Base-by-base conservation (phyloP, 2,888 invertebrate genomes). In the Labia minor region DNA sequence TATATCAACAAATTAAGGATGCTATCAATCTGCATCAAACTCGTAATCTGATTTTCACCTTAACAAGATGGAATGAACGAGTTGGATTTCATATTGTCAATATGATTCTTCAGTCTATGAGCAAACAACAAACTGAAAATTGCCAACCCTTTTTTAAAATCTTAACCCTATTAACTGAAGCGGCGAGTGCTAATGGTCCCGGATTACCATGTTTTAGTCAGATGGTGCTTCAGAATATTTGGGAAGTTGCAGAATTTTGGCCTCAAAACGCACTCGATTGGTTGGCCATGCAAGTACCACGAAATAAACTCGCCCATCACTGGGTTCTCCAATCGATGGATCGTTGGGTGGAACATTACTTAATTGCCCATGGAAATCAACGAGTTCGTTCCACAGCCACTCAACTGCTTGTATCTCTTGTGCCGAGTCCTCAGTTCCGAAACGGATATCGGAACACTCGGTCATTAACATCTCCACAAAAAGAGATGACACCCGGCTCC, bases 1-100 rank as follows among this genome's bases (percentile, higher is more conserved):
- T 96, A 70, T 92, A 92, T 78, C 95, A 95, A 79, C 95, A 95
- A 81, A 94, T 95, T 65, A 88, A 93, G 72, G 96, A 96, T 78
- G 90, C 90, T 73, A 89, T 95, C 70, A 95, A 95, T 80, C 81
- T 94, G 61, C 88, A 92, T 75, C 94, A 95, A 79, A 95, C 95
- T 1, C 86, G 92, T 71, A 91, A 94, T 77, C 82, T 96, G 68
- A 91, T 95, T 72, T 93, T 93, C 79, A 92, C 93, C 16, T 81
- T 96, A 61, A 92, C 93, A 74, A 86, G 93, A 62, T 94, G 92
- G 85, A 94, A 95, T 78, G 94, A 94, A 74, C 83, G 89, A 71
- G 81, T 95, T 63, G 95, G 95, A 19, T 88, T 89, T 74, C 90
- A 90, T 76, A 89, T 96, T 65, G 88, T 95, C 66, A 86, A 86